phyloP scores from a whole-genome alignment of 2,113 vertebrate genomes.

The Diphyllodes magnificus region DNA sequence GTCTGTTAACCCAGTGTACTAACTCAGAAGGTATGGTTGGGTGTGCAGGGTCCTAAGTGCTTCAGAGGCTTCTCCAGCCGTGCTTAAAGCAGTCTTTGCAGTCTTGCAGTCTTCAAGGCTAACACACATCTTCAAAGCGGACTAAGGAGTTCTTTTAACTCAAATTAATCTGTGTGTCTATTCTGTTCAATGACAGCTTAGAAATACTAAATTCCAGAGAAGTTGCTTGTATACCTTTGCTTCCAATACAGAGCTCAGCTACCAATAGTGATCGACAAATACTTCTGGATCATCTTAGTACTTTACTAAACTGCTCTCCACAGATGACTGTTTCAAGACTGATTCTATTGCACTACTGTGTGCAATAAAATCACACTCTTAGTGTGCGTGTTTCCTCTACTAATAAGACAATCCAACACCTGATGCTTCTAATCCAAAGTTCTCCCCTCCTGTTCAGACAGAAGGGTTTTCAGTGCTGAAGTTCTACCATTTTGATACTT shows the following conservation, averaged over 20 bases:
- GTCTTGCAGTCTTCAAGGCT: neutral
- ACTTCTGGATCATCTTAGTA: neutral
- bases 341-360: neutral
- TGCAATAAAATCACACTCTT: neutral
- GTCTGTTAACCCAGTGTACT: neutral
- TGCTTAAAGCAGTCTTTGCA: neutral
- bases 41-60: neutral
- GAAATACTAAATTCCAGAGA: neutral
- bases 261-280: neutral
- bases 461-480: neutral
- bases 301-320: neutral
- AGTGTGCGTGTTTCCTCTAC: neutral
- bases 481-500: neutral
- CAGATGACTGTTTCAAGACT: neutral
- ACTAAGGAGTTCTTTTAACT: neutral
- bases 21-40: neutral
- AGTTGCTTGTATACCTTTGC: neutral
- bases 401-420: neutral
- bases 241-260: neutral
- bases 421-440: neutral
- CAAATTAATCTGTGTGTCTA: neutral
- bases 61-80: neutral
- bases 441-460: neutral
- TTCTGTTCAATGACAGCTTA: neutral
- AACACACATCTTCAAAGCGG: neutral